A percentile compares a stretch with the other conserved stretches of the same genome.
Conservation (phyloP, 1,140 invertebrate genomes). For the Holcopasites calliopsidis region DNA sequence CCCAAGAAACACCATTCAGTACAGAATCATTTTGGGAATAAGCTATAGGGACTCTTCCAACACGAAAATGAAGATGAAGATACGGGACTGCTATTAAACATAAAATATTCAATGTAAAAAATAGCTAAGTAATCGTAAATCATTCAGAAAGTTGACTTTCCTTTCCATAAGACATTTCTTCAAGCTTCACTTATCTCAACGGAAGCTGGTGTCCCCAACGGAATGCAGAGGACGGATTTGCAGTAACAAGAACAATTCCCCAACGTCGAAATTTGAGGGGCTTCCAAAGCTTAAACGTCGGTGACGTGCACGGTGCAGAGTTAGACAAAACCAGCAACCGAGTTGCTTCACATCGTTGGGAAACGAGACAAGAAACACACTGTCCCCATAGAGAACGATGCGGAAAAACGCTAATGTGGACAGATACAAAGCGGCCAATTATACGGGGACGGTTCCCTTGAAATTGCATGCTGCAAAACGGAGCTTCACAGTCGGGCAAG, state of each 20-base stretch:
- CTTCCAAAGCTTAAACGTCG: background rate
- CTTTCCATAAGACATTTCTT: no score
- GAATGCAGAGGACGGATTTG: background rate
- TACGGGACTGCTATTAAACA: no score
- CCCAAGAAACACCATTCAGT: no score
- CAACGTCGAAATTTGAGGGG: background rate
- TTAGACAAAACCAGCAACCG: background rate
- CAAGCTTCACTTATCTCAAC: background rate
- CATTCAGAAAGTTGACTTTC: background rate
- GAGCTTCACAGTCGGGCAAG: no score
- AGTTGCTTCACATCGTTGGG: background rate
- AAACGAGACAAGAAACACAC: background rate
- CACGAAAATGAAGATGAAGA: no score
- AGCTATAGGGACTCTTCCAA: no score
- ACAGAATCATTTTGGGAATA: no score
- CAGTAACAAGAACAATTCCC: background rate
- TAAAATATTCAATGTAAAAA: background rate
- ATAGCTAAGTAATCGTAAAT: background rate
- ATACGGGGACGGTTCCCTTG: conserved; percentile 9
- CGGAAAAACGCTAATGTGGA: conserved; percentile 16
- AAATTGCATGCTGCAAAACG: background rate
- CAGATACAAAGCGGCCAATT: conserved; percentile 34
- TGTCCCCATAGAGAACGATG: background rate
- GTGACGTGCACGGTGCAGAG: background rate
- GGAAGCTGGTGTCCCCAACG: no score